These are phyloP conservation scores for Tribolium madens DNA, from an alignment of 1,140 invertebrate species.

Conservation along the genomic window DNA sequence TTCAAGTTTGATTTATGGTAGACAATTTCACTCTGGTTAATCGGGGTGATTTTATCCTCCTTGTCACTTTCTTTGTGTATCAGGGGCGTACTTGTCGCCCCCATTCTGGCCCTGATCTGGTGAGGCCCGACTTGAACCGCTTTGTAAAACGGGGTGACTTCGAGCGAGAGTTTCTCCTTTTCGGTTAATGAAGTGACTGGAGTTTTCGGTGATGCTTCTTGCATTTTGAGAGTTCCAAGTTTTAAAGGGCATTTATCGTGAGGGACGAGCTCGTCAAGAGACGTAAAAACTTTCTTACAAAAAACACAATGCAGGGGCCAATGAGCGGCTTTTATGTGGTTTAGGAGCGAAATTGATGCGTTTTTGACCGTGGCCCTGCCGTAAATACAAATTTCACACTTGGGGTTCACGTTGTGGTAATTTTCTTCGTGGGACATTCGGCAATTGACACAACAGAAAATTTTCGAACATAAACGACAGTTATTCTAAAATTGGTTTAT, in stretches of 20 bases:
- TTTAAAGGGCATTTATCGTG: slow-evolving; percentile 47
- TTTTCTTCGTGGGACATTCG: slow-evolving; percentile 53
- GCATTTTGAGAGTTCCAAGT: slow-evolving; percentile 30
- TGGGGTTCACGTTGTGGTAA: slow-evolving; percentile 50
- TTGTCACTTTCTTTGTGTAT: slow-evolving; percentile 51
- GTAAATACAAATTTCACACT: slow-evolving; percentile 56
- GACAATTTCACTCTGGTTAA: slow-evolving; percentile 36
- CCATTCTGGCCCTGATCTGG: neutral
- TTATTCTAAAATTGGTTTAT: slow-evolving; percentile 53
- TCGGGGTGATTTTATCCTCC: slow-evolving; percentile 51
- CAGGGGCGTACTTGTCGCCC: slow-evolving; percentile 55
- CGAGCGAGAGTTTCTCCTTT: neutral
- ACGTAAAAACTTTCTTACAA: slow-evolving; percentile 53
- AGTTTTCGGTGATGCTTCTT: slow-evolving; percentile 42
- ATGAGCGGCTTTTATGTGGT: slow-evolving; percentile 52
- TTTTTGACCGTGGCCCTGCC: slow-evolving; percentile 33
- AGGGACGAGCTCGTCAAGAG: slow-evolving; percentile 49
- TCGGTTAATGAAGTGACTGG: neutral
- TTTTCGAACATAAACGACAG: slow-evolving; percentile 55
- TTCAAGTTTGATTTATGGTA: slow-evolving; percentile 8
- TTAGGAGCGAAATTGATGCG: slow-evolving; percentile 19
- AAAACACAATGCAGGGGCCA: slow-evolving; percentile 54
- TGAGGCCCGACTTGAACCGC: neutral
- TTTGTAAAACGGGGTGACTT: slow-evolving; percentile 12
- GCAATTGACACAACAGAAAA: slow-evolving; percentile 57